Base-by-base conservation (phyloP, 64 coral and sea anemone genomes). In the Montipora efflorescens region DNA sequence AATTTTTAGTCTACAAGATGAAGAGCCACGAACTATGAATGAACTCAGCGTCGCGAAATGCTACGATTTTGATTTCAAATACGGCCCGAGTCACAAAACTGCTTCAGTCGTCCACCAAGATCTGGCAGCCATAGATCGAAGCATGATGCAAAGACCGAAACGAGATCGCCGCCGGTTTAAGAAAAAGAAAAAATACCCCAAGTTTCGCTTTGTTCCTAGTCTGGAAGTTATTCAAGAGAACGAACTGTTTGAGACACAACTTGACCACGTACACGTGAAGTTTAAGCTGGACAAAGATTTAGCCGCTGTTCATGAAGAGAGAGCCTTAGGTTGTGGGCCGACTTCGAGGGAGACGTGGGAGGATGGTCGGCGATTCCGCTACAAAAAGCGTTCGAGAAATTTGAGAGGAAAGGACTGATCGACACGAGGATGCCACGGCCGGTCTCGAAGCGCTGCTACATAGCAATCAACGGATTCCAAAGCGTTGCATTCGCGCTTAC, bases 41-140 rank as follows among this genome's bases (percentile, higher is more conserved):
- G 92, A 93, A 46, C 67, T 76, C 2, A 50, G 36, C 12, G 50
- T 72, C 47, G 83, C 20, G 3, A 88, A 93, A 77, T 76, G 52
- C 25, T 93, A 66, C 49, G 92, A 93, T 88, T 93, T 93, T 46
- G 84, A 93, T 28, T 88, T 93, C 47, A 93, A 93, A 72, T 93
- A 93, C 18, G 92, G 92, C 0, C 22, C 22, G 22, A 23, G 22
- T 0, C 92, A 88, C 10, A 92, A 76, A 75, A 80, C 66, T 6
- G 72, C 91, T 48, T 87, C 46, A 7, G 92, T 87, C 14, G 57
- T 50, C 74, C 44, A 70, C 74, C 76, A 81, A 47, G 84, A 88
- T 87, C 50, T 87, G 9, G 67, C 10, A 9, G 58, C 77, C 0
- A 75, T 84, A 14, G 72, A 59, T 75, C 81, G 73, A 12, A 77